Conservation (phyloP, 2,113 vertebrate species). For the Paedocypris sp. region DNA sequence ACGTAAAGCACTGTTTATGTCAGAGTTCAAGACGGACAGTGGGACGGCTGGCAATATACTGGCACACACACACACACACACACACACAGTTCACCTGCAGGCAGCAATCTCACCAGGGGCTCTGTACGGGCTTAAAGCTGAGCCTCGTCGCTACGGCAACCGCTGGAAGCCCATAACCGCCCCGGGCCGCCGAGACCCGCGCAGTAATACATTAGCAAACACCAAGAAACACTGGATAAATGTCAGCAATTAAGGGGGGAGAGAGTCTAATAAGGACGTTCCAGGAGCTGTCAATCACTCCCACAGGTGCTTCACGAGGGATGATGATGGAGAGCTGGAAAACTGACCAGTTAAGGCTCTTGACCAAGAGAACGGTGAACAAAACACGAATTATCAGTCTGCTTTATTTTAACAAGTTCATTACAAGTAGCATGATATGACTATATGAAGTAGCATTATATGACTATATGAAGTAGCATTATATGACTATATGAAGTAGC, state of each 20-base stretch:
- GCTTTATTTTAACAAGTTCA: too few relatives aligned
- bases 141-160: constrained; percentile 96
- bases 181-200: constrained; percentile 81
- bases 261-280: constrained; percentile 93
- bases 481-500: too few relatives aligned
- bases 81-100: constrained; percentile 91
- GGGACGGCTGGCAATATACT: constrained; percentile 3
- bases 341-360: neutral
- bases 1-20: constrained; percentile 22
- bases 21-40: neutral
- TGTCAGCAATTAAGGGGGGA: constrained; percentile 98
- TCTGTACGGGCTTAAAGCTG: constrained; percentile 83
- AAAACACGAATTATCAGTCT: neutral
- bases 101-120: constrained; percentile 83
- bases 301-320: constrained; percentile 63
- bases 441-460: too few relatives aligned
- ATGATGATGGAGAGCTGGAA: neutral
- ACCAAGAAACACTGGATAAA: constrained; percentile 99
- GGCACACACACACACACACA: constrained; percentile 75
- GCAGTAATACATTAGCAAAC: constrained; percentile 99
- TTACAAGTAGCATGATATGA: too few relatives aligned
- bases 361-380: neutral
- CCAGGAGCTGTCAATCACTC: constrained; percentile 85
- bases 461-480: too few relatives aligned
- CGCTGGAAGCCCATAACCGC: constrained; percentile 90